Conservation (phyloP, 2,113 vertebrate species). For the Colossoma macropomum region DNA sequence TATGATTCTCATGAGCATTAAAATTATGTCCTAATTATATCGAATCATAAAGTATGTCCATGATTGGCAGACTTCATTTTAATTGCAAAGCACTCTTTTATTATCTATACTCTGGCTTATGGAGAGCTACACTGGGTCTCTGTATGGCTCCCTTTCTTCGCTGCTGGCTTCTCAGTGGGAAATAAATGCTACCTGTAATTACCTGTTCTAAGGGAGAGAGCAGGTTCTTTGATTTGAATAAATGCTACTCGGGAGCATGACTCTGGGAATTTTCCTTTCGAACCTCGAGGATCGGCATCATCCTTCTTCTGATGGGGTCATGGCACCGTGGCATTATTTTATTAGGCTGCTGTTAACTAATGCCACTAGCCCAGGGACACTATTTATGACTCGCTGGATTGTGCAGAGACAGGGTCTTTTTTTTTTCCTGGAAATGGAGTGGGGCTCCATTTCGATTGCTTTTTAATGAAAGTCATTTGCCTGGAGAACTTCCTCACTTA, state of each 20-base stretch:
- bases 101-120: neutral
- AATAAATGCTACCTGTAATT: slow-evolving; percentile 37
- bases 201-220: slow-evolving; percentile 38
- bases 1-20: neutral
- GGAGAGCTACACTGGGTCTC: neutral
- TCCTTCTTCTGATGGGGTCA: slow-evolving; percentile 40
- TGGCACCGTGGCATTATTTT: slow-evolving; percentile 47
- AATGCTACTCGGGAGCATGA: slow-evolving; percentile 16
- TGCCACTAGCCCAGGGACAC: slow-evolving; percentile 18
- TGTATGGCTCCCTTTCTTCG: neutral
- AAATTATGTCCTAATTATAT: neutral
- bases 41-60: neutral
- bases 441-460: slow-evolving; percentile 44
- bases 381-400: slow-evolving; percentile 40
- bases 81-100: no score
- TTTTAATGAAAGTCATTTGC: slow-evolving; percentile 57
- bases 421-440: slow-evolving; percentile 33
- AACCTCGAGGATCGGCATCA: slow-evolving; percentile 24
- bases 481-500: slow-evolving; percentile 49
- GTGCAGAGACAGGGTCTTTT: slow-evolving; percentile 8
- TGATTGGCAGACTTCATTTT: slow-evolving; percentile 3
- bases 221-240: slow-evolving; percentile 28
- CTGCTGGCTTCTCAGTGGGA: slow-evolving; percentile 8
- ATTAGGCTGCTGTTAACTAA: slow-evolving; percentile 52
- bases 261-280: slow-evolving; percentile 30